Evolutionary conservation across 2,113 vertebrate genomes (phyloP).

Genomic region (Bos taurus): DNA sequence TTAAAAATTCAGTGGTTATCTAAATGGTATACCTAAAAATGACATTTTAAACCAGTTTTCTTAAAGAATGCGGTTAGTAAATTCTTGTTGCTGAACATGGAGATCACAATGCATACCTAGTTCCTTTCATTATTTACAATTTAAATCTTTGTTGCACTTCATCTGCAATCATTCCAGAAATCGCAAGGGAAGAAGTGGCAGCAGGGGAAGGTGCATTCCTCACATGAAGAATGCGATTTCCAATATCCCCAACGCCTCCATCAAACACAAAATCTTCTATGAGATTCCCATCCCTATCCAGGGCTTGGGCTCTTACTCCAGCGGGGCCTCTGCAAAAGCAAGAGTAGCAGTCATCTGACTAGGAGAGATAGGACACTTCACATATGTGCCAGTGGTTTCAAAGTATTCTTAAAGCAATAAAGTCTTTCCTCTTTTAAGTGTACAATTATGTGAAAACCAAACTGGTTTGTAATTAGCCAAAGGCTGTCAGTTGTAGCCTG

Average conservation of each 20-base stretch:
- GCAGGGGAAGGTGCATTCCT: conserved; percentile 97
- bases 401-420: conserved; percentile 2
- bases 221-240: conserved; percentile 90
- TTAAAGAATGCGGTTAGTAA: background rate
- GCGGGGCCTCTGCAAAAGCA: conserved; percentile 86
- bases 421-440: background rate
- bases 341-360: background rate
- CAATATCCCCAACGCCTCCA: conserved; percentile 86
- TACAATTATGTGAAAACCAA: background rate
- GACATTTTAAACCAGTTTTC: background rate
- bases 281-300: conserved; percentile 89
- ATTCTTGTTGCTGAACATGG: background rate
- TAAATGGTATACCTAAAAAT: background rate
- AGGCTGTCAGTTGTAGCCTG: background rate
- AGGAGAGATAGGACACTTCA: background rate
- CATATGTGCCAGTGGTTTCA: background rate
- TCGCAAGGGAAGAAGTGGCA: conserved; percentile 95
- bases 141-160: conserved; percentile 87
- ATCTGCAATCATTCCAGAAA: conserved; percentile 89
- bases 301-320: conserved; percentile 93
- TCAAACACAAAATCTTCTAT: conserved; percentile 98
- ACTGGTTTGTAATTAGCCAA: background rate
- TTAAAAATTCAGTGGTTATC: background rate
- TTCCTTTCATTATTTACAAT: conserved; percentile 74
- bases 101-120: background rate